These are phyloP conservation scores for Tachystola acroxantha DNA, from an alignment of 2,888 invertebrate species.

Conservation along the genomic window DNA sequence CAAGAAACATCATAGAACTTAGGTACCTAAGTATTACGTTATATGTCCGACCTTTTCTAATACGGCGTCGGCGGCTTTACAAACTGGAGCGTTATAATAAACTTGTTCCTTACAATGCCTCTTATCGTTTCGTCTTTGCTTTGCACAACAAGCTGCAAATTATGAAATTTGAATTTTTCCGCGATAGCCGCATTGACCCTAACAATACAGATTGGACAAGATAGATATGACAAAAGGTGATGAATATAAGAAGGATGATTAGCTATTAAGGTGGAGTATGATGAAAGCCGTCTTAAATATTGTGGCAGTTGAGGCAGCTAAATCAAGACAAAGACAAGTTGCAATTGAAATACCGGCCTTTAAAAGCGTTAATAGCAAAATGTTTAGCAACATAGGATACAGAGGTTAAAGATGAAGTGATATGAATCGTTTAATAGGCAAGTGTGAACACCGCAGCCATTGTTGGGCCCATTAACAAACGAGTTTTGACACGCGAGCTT, in stretches of 20 bases:
- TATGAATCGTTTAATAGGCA: constrained; percentile 66
- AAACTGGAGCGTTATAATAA: constrained; percentile 10
- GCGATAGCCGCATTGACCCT: background rate
- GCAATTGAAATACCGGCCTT: background rate
- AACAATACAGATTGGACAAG: background rate
- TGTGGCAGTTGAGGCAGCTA: no score
- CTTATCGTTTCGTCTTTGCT: constrained; percentile 1
- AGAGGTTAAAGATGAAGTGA: constrained; percentile 60
- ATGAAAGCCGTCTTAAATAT: no score
- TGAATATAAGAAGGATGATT: no score
- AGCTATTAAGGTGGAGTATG: no score
- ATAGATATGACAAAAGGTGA: no score
- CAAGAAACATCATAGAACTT: no score
- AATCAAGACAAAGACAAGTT: background rate
- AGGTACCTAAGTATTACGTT: background rate
- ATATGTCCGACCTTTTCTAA: constrained; percentile 1
- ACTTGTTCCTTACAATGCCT: constrained; percentile 3
- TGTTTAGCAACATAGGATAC: constrained; percentile 40
- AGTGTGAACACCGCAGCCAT: constrained; percentile 65
- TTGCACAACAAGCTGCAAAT: constrained; percentile 3
- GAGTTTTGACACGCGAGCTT: constrained; percentile 69
- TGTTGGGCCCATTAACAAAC: constrained; percentile 64
- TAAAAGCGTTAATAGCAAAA: constrained; percentile 19
- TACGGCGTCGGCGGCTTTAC: constrained; percentile 3
- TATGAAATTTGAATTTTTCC: background rate